Evolutionary conservation across 2,797 vertebrate genomes (phyloP), one percentile per base, ranked within the genome.

Genomic region (Petrocephalus schoutedeni): DNA sequence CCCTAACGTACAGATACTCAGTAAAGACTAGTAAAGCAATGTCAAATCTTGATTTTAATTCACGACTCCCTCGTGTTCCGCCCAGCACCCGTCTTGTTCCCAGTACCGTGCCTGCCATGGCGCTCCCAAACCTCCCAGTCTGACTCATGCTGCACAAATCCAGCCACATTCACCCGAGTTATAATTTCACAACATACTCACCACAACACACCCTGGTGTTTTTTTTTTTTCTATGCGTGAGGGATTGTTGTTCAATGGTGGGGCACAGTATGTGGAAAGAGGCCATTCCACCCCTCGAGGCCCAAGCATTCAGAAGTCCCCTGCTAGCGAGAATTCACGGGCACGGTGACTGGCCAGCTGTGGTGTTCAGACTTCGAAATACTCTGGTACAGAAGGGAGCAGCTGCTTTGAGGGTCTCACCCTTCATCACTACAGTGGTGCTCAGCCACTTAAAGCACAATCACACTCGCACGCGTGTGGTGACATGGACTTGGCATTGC

Each of bases 161-260:
- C 82, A 86, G 84, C 56, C 23, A 28, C 84, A 41, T 86, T 54
- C 56, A 86, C 53, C 53, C 84, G 28, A 86, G 53, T 85, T 54
- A 56, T 56, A 85, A 58, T 36, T 58, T 86, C 28, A 32, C 84
- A 86, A 58, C 23, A 3, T 59, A n/a, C 56, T 58, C 84, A 86
- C 84, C 84, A 86, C 36, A 86, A 86, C 56, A 86, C 53, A 28
- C 84, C 84, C 53, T 56, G 1, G 32, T 58, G 84, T n/a, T 77
- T 57, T 36, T 32, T 71, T 36, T 71, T 36, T 71, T 71, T 36
- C 32, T 28, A n/a, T 86, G 84, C 53, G 1, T 86, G 54, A 58
- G 56, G 28, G 23, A 32, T 56, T 58, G 84, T 41, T 86, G 84
- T 59, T 58, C 10, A 59, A 19, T 36, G 53, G 84, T 14, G 23